Evolutionary conservation across 2,797 vertebrate species (phyloP), one percentile per base, ranked within the genome.

Genomic region (Malurus leucopterus): DNA sequence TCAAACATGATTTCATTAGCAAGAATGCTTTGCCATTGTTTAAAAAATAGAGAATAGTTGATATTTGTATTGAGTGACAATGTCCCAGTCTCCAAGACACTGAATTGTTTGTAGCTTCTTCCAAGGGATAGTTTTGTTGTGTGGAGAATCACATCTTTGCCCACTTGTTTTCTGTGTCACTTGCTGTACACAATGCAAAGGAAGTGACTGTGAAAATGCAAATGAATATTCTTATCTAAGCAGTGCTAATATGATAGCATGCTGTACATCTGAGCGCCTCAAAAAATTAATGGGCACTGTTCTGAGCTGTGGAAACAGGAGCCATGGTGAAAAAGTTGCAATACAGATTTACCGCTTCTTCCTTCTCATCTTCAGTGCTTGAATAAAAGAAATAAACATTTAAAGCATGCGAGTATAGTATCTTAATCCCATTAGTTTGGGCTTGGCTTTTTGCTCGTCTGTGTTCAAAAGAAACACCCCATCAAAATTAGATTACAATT

Each of bases 381-480:
- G 55, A 85, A 68, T 61, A 64, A 92, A 86, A 57, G 13, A 80
- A 77, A 77, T 10, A 89, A 84, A 54, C 13, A 15, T 76, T 89
- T 86, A 75, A 43, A 88, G 47, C 59, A 72, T 0, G 7, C n/a
- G 64, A 88, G 40, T 72, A 84, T 91, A 89, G 88, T 64, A 58
- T 32, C 47, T 90, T 80, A 62, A 82, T 82, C 41, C 79, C 88
- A 73, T 73, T 81, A 86, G 4, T 4, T 84, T 84, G 8, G 11
- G 15, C 50, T 83, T 91, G 54, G 57, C 34, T 71, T 81, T 93
- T 85, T 93, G 65, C 93, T 92, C 62, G 75, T 68, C 69, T 80
- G 5, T 69, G 69, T 74, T 93, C 86, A 93, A 88, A 93, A 88
- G 81, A 92, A 95, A 78, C 86, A 95, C 88, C 74, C 90, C 88